Evolutionary conservation across 2,113 vertebrate species (phyloP).

Genomic region (Terrapene triunguis): DNA sequence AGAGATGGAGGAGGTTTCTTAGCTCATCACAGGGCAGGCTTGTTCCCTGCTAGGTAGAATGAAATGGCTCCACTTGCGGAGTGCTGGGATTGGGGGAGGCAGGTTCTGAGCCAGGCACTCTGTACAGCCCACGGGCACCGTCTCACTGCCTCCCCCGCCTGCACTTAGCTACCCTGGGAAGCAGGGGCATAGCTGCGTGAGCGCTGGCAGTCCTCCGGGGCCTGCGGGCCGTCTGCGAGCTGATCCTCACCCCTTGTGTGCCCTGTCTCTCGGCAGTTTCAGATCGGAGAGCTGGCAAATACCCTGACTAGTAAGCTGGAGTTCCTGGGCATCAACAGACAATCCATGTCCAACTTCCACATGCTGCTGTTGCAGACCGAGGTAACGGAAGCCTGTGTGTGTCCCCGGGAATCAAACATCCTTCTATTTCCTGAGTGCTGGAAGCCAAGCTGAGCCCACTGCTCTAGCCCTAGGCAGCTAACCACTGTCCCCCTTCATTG

Average conservation of each 20-base stretch:
- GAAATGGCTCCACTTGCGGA: neutral
- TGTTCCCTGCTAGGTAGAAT: neutral
- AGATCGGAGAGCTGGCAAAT: constrained; percentile 98
- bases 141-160: neutral
- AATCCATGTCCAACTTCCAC: constrained; percentile 98
- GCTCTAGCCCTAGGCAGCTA: neutral
- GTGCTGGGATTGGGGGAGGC: neutral
- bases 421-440: neutral
- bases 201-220: neutral
- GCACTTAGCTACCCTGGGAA: neutral
- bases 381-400: constrained; percentile 79
- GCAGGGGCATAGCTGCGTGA: fast-evolving
- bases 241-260: neutral
- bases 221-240: fast-evolving
- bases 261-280: constrained; percentile 87
- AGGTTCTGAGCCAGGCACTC: neutral
- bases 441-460: neutral
- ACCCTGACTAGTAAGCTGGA: constrained; percentile 98
- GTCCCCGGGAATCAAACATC: constrained; percentile 48
- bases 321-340: constrained; percentile 97
- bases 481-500: neutral
- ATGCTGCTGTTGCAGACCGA: constrained; percentile 97
- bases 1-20: too few species aligned
- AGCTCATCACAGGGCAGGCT: neutral
- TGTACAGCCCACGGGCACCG: fast-evolving